These are phyloP conservation scores for Chionodraco myersi DNA, from an alignment of 2,113 vertebrate genomes.

Conservation along the genomic window DNA sequence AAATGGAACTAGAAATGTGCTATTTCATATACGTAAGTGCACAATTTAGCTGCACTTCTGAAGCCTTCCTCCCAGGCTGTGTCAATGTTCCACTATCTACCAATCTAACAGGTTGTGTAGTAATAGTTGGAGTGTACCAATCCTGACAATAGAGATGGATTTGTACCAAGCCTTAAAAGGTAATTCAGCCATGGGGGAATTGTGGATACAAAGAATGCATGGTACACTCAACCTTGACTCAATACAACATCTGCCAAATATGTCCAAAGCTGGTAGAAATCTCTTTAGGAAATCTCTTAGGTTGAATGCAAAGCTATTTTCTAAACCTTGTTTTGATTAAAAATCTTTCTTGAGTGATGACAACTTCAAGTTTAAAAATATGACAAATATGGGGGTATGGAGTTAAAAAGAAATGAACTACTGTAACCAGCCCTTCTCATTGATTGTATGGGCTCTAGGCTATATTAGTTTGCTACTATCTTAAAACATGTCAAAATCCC, in stretches of 20 bases:
- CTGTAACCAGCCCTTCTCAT: too few relatives aligned
- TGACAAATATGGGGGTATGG: background rate
- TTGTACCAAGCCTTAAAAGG: background rate
- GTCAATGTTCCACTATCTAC: background rate
- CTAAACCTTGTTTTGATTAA: background rate
- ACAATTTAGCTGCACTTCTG: background rate
- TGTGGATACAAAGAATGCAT: background rate
- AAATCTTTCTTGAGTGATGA: too few relatives aligned
- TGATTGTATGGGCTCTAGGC: too few relatives aligned
- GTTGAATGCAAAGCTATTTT: background rate
- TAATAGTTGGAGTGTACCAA: conserved; percentile 1
- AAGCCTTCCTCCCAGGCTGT: background rate
- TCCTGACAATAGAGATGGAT: background rate
- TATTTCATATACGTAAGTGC: too few relatives aligned
- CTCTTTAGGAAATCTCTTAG: background rate
- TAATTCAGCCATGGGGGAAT: background rate
- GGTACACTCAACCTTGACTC: background rate
- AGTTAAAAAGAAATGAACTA: background rate
- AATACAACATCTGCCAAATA: background rate
- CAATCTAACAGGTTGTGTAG: background rate
- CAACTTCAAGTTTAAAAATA: too few relatives aligned
- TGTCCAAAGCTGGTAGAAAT: background rate
- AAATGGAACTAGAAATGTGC: background rate
- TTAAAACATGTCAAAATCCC: background rate
- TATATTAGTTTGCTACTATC: background rate